phyloP scores from a whole-genome alignment of 1,140 invertebrate species.

The Catajapyx aquilonaris region DNA sequence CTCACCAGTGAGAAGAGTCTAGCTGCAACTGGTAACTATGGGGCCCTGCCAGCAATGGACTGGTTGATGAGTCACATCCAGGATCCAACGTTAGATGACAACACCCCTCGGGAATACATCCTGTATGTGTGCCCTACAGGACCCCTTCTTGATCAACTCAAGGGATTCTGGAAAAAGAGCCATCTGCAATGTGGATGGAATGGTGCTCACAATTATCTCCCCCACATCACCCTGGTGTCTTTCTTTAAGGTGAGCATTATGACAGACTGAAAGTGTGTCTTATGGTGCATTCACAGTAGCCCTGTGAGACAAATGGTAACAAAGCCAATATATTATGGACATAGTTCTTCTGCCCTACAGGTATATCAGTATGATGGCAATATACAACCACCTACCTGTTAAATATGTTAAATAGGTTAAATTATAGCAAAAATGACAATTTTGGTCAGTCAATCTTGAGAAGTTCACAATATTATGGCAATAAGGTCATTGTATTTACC shows the following conservation, averaged over 20 bases:
- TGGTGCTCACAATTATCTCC: constrained; percentile 67
- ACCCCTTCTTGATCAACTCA: constrained; percentile 39
- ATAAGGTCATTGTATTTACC: too few relatives aligned
- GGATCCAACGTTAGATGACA: constrained; percentile 52
- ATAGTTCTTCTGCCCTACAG: too few relatives aligned
- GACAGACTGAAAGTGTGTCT: too few relatives aligned
- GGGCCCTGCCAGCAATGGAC: constrained; percentile 67
- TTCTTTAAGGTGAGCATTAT: constrained; percentile 64
- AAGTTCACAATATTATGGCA: too few relatives aligned
- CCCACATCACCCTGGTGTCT: constrained; percentile 70
- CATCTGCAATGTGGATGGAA: constrained; percentile 55
- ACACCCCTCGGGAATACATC: constrained; percentile 56
- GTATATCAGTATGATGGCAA: too few relatives aligned
- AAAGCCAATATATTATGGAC: too few relatives aligned
- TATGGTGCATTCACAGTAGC: too few relatives aligned
- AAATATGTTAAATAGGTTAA: too few relatives aligned
- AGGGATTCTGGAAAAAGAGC: constrained; percentile 60
- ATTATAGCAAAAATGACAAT: too few relatives aligned
- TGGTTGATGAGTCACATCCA: constrained; percentile 75
- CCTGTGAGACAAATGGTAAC: too few relatives aligned
- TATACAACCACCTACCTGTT: too few relatives aligned
- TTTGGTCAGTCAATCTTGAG: too few relatives aligned
- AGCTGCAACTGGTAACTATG: constrained; percentile 66
- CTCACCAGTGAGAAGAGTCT: constrained; percentile 60
- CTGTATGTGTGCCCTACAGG: constrained; percentile 68